Conservation (phyloP, 2,888 invertebrate species). For the Cephus spinipes region DNA sequence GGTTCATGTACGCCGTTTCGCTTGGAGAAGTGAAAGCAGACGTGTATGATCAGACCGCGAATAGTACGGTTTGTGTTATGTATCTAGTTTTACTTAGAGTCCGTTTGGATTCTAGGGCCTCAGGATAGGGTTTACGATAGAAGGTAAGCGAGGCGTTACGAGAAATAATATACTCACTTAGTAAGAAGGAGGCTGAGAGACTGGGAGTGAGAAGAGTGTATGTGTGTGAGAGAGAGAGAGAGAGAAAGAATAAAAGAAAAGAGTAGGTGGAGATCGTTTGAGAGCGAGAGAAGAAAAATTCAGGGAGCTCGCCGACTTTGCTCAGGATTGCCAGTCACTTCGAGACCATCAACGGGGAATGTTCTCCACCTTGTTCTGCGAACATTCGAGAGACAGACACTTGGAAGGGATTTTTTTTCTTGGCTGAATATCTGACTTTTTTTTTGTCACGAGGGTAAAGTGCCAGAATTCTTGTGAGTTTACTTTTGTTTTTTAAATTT, state of each 20-base stretch:
- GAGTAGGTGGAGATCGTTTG: neutral
- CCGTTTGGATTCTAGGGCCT: neutral
- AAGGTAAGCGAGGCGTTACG: neutral
- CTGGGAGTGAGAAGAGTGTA: neutral
- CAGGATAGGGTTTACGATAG: neutral
- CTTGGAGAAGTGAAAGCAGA: neutral
- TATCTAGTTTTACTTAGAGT: neutral
- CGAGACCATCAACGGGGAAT: neutral
- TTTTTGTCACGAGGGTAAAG: neutral
- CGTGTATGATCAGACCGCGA: neutral
- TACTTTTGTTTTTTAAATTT: neutral
- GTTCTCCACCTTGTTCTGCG: neutral
- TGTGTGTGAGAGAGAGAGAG: no score
- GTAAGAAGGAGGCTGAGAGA: neutral
- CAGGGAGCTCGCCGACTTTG: neutral
- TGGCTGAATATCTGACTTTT: neutral
- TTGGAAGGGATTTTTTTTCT: neutral
- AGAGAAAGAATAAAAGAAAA: neutral
- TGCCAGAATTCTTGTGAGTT: neutral
- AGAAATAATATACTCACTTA: neutral
- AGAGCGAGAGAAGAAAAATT: neutral
- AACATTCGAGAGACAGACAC: neutral
- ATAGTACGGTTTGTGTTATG: neutral
- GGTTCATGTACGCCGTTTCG: neutral
- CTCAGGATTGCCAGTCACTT: neutral